Evolutionary conservation across 2,888 invertebrate genomes (phyloP), one percentile per base, ranked within the genome.

Genomic region (Eulithis testata): DNA sequence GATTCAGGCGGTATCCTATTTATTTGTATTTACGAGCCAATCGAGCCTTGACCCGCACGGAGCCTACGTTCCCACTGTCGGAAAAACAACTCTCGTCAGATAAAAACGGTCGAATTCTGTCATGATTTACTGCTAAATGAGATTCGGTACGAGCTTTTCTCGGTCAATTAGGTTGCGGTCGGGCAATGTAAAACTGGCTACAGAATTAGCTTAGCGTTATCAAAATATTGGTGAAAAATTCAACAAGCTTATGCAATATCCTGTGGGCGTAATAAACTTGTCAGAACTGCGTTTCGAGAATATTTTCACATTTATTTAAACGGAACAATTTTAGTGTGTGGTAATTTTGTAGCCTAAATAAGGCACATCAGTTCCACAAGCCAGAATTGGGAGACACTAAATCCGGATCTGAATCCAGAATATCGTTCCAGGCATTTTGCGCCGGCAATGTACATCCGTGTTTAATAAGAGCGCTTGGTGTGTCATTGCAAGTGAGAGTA

Each of bases 1-100:
- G 84, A 87, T 86, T 86, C 88, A 83, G 85, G 77, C 83, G 81
- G 84, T 82, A 82, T 85, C 84, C 85, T 84, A 88, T 90, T 88
- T 90, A 88, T 88, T 89, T 85, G 87, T 90, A 89, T 90, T 91
- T 89, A 90, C 86, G 89, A 88, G 80, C 78, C 78, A 83, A 84
- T 81, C 77, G 84, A 86, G 87, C 90, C 81, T 67, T 67, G 67
- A 67, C 67, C 76, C 73, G 74, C 71, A 76, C 40, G 40, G 77
- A 77, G 49, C 51, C 61, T 58, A 11, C 56, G 37, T 47, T 76
- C 74, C 81, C 76, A 74, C 76, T 78, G 74, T 71, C 76, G 73
- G 79, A 77, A 83, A 85, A 86, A 85, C 81, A 83, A 84, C 82
- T 83, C 82, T 77, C 77, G 77, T 73, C 70, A 76, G 80, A 82